Evolutionary conservation across 2,113 vertebrate species (phyloP).

Genomic region (Ceyx margarethae): DNA sequence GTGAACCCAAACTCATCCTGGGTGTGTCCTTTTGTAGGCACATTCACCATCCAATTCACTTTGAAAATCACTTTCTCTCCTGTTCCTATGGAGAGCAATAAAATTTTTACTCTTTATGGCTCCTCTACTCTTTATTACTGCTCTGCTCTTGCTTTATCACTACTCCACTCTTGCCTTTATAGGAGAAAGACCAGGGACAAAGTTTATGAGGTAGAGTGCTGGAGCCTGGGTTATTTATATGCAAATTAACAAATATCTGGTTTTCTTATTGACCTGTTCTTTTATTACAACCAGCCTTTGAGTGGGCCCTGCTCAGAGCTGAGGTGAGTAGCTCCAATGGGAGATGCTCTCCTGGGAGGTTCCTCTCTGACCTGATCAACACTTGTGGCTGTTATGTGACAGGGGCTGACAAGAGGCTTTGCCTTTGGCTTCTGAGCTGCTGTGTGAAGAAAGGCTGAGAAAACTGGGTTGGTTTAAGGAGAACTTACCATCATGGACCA

Average conservation of each 20-base stretch:
- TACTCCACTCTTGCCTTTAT: neutral
- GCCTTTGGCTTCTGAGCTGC: neutral
- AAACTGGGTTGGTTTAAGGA: no score
- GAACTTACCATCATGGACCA: no score
- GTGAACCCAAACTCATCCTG: neutral
- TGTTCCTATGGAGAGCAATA: neutral
- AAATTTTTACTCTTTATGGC: neutral
- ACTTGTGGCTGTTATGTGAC: accelerated
- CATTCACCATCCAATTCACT: neutral
- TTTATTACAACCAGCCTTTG: neutral
- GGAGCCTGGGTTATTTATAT: neutral
- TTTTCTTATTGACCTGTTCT: neutral
- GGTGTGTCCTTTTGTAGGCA: neutral
- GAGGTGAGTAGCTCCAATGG: neutral
- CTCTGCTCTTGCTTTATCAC: neutral
- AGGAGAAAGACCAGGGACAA: neutral
- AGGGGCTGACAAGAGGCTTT: neutral
- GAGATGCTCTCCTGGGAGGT: neutral
- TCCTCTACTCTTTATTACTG: neutral
- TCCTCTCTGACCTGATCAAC: neutral
- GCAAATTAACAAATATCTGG: accelerated
- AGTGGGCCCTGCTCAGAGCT: neutral
- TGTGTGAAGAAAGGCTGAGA: no score
- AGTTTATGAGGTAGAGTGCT: neutral
- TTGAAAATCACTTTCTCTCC: neutral